Conservation (phyloP, 2,113 vertebrate genomes). For the Antechinus stuartii region DNA sequence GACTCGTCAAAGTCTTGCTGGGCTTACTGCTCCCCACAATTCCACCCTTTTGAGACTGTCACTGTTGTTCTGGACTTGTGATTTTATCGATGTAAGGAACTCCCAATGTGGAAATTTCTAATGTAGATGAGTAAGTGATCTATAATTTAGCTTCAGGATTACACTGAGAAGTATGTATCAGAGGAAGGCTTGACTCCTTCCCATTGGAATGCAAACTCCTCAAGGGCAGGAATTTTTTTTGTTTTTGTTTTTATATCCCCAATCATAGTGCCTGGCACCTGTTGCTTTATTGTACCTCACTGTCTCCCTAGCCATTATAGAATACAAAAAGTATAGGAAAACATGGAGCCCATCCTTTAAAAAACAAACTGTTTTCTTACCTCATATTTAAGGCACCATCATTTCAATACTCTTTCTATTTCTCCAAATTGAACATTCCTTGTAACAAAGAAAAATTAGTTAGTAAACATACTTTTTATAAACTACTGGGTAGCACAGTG, state of each 20-base stretch:
- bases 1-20: not conserved
- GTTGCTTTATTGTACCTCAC: not conserved
- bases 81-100: not conserved
- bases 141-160: not conserved
- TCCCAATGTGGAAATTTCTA: not conserved
- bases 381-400: not conserved
- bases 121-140: not conserved
- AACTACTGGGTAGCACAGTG: no score
- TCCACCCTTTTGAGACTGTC: not conserved
- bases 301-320: not conserved
- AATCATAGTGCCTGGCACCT: not conserved
- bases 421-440: not conserved
- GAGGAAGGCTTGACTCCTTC: no score
- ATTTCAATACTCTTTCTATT: not conserved
- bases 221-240: not conserved
- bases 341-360: no score
- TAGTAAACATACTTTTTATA: not conserved
- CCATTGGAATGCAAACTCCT: not conserved
- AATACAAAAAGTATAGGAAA: not conserved
- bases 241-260: not conserved
- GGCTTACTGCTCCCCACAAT: not conserved
- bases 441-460: not conserved
- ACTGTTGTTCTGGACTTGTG: not conserved
- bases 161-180: not conserved
- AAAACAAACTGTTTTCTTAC: not conserved